phyloP scores from a whole-genome alignment of 2,888 invertebrate genomes.

The Drepana falcataria region DNA sequence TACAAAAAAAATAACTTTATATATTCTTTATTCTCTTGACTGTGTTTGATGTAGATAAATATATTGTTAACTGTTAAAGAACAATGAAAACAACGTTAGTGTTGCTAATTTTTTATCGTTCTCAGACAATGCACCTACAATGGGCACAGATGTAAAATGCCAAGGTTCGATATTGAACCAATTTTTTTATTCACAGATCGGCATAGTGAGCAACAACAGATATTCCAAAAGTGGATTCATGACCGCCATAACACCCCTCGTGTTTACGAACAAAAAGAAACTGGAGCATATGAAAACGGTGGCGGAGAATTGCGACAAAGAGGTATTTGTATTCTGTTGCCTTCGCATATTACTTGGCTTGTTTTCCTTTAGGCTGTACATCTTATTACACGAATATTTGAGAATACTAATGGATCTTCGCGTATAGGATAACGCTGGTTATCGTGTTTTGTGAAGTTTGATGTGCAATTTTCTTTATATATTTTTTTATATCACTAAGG shows the following conservation, averaged over 20 bases:
- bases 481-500: too few relatives aligned
- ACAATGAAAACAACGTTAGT: too few relatives aligned
- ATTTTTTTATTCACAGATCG: slow-evolving; percentile 38
- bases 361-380: not conserved
- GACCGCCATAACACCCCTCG: slow-evolving; percentile 56
- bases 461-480: too few relatives aligned
- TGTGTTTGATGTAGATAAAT: too few relatives aligned
- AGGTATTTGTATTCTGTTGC: slow-evolving; percentile 37
- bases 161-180: not conserved
- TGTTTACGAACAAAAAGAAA: slow-evolving; percentile 62
- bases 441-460: not conserved
- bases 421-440: not conserved
- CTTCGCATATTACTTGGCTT: not conserved
- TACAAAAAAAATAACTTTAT: too few relatives aligned
- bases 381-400: not conserved
- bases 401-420: not conserved
- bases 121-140: not conserved
- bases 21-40: too few relatives aligned
- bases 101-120: too few relatives aligned
- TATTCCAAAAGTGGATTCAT: slow-evolving; percentile 67
- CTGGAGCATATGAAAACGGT: slow-evolving; percentile 66
- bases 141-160: not conserved
- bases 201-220: slow-evolving; percentile 54
- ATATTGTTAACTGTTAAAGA: too few relatives aligned
- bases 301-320: slow-evolving; percentile 65